Conservation (phyloP, 2,888 invertebrate species). For the Nomada hirtipes region DNA sequence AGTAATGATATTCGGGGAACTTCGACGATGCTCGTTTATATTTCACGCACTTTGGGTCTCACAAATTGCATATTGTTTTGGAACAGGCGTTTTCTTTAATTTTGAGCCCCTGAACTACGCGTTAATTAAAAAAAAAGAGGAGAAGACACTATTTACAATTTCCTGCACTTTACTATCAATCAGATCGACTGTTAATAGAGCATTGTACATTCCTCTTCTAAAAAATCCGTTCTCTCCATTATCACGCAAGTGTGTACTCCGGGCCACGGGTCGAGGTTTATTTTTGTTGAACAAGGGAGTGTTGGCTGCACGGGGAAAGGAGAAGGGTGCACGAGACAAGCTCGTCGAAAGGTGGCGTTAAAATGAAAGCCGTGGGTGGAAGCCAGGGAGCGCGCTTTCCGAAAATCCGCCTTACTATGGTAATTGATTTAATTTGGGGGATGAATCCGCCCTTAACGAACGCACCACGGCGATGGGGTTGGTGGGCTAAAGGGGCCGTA, state of each 20-base stretch:
- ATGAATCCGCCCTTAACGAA: constrained; percentile 83
- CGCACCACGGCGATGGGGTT: constrained; percentile 77
- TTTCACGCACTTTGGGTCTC: too few relatives aligned
- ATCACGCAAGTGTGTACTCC: constrained; percentile 24
- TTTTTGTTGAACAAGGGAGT: constrained; percentile 60
- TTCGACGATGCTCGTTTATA: too few relatives aligned
- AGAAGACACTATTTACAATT: too few relatives aligned
- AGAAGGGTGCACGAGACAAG: constrained; percentile 64
- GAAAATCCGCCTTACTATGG: constrained; percentile 82
- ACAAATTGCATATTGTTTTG: too few relatives aligned
- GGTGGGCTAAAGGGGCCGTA: constrained; percentile 80
- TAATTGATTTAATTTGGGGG: constrained; percentile 83
- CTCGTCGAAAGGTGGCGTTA: constrained; percentile 68
- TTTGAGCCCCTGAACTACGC: too few relatives aligned
- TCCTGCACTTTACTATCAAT: too few relatives aligned
- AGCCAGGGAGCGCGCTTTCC: constrained; percentile 74
- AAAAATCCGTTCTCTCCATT: constrained; percentile 13
- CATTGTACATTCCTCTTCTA: background rate
- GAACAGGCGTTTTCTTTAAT: too few relatives aligned
- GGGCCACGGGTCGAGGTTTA: constrained; percentile 59
- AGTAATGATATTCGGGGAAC: too few relatives aligned
- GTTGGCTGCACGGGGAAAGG: constrained; percentile 5
- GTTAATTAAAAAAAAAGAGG: too few relatives aligned
- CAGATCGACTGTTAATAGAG: background rate
- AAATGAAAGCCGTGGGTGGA: constrained; percentile 68